A percentile compares a stretch with the other conserved stretches of the same genome.
phyloP scores from a whole-genome alignment of 2,888 invertebrate species.

The Drosophila melanocephala region DNA sequence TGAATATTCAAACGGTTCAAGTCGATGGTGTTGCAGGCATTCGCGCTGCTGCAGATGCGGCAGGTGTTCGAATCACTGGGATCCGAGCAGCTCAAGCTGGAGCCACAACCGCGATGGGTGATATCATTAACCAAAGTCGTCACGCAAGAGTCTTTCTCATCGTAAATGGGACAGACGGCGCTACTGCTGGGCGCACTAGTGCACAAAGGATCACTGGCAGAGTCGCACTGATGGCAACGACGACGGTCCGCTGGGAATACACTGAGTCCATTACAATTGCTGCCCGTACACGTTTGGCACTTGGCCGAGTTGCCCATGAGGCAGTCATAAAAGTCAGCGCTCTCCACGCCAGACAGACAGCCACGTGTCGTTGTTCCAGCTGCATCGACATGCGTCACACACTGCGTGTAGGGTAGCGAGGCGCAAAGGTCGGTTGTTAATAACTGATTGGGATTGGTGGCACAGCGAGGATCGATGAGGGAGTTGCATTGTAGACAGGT shows the following conservation, averaged over 20 bases:
- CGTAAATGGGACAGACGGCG: slow-evolving; percentile 73
- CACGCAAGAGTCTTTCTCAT: slow-evolving; percentile 72
- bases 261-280: slow-evolving; percentile 74
- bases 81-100: slow-evolving; percentile 71
- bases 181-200: slow-evolving; percentile 67
- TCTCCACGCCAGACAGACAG: slow-evolving; percentile 66
- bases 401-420: slow-evolving; percentile 76
- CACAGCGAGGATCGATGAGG: slow-evolving; percentile 71
- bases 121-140: slow-evolving; percentile 63
- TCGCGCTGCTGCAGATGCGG: slow-evolving; percentile 60
- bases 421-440: slow-evolving; percentile 57
- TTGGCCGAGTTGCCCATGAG: slow-evolving; percentile 54
- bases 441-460: slow-evolving; percentile 80
- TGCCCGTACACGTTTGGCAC: slow-evolving; percentile 72
- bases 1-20: slow-evolving; percentile 61
- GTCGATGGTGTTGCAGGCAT: slow-evolving; percentile 77
- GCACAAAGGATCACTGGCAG: slow-evolving; percentile 61
- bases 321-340: slow-evolving; percentile 70
- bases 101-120: slow-evolving; percentile 80
- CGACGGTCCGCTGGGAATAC: slow-evolving; percentile 73
- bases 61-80: slow-evolving; percentile 68
- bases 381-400: slow-evolving; percentile 73
- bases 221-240: slow-evolving; percentile 80
- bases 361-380: slow-evolving; percentile 77
- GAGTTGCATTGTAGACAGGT: slow-evolving; percentile 78